These are phyloP conservation scores for Cirrhinus molitorella DNA, from an alignment of 2,797 vertebrate species.

Conservation along the genomic window DNA sequence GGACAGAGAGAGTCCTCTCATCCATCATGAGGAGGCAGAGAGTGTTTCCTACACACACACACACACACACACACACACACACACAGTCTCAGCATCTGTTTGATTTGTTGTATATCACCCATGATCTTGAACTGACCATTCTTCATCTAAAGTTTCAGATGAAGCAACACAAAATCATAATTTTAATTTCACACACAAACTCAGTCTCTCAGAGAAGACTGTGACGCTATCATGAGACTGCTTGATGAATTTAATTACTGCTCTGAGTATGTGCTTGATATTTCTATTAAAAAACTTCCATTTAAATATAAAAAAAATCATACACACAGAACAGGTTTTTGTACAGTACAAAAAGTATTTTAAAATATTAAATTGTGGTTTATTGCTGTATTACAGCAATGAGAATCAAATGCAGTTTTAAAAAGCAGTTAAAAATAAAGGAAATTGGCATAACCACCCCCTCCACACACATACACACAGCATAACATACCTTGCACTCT, in stretches of 20 bases:
- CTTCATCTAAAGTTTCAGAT: no score
- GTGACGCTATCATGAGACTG: no score
- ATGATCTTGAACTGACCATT: not conserved
- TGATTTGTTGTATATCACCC: not conserved
- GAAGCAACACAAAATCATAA: no score
- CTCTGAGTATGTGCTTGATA: not conserved
- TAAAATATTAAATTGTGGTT: not conserved
- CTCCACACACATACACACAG: not conserved
- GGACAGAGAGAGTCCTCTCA: not conserved
- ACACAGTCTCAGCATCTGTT: not conserved
- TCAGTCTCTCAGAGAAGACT: no score
- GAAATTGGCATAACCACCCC: not conserved
- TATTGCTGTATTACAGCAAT: not conserved
- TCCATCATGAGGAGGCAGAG: conserved; percentile 94
- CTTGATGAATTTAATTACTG: not conserved
- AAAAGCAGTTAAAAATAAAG: not conserved
- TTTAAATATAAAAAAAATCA: not conserved
- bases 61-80: not conserved
- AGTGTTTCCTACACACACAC: conserved; percentile 57
- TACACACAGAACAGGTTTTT: not conserved
- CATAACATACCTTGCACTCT: not conserved
- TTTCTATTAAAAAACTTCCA: not conserved
- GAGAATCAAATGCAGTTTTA: not conserved
- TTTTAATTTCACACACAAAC: no score
- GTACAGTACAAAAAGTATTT: not conserved